Conservation (phyloP, 2,888 invertebrate species). For the Ichneumoninae sp. region DNA sequence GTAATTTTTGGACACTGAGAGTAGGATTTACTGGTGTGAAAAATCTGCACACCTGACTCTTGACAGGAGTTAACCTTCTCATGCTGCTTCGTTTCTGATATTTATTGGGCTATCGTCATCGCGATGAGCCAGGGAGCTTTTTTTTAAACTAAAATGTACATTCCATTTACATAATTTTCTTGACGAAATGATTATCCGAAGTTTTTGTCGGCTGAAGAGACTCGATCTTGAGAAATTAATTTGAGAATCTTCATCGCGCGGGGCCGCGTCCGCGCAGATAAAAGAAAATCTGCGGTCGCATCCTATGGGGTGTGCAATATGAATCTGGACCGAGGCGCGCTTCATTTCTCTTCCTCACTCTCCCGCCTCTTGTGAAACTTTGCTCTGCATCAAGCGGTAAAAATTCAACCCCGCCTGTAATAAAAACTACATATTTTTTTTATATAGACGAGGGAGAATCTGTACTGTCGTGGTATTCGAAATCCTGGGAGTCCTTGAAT, state of each 20-base stretch:
- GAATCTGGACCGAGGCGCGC: neutral
- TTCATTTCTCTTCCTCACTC: neutral
- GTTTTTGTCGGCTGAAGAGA: neutral
- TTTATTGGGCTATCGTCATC: constrained; percentile 4
- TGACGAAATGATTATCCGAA: neutral
- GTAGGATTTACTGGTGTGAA: neutral
- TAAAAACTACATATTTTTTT: neutral
- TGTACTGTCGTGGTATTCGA: no score
- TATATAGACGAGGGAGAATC: no score
- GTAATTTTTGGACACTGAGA: neutral
- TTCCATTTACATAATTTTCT: neutral
- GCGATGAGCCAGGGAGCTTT: neutral
- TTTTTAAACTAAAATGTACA: neutral
- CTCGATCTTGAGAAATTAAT: neutral
- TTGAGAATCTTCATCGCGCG: constrained; percentile 25
- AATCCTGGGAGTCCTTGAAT: no score
- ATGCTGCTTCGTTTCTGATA: constrained; percentile 35
- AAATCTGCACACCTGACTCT: constrained; percentile 55
- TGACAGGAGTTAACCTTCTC: constrained; percentile 50
- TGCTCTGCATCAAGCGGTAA: neutral
- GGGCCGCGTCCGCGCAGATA: neutral
- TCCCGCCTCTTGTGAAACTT: neutral
- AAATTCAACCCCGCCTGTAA: neutral
- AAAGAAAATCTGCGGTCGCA: constrained; percentile 14
- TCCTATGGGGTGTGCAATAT: neutral